Percentiles rank a stretch among this genome's conserved stretches.
These are phyloP conservation scores for Pristionchus pacificus DNA, from an alignment of 1,140 invertebrate genomes.

Conservation along the genomic window DNA sequence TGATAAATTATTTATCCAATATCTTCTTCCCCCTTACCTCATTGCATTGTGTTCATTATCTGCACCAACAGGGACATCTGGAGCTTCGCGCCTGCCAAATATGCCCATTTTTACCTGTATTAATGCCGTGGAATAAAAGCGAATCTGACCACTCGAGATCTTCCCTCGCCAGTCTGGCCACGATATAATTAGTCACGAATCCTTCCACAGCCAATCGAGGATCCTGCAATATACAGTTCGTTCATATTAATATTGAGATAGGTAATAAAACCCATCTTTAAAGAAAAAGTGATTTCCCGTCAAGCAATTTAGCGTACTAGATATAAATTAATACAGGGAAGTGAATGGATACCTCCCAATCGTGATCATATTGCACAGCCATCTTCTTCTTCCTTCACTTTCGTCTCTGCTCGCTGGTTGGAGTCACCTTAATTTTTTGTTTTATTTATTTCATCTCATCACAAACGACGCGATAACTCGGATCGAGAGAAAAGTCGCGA, in stretches of 20 bases:
- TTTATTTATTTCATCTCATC: background rate
- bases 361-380: background rate
- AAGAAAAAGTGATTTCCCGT: background rate
- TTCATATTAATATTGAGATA: too few species aligned
- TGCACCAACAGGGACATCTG: background rate
- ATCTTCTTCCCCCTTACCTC: background rate
- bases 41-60: background rate
- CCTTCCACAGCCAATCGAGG: background rate
- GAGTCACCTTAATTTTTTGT: background rate
- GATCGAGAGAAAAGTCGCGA: too few species aligned
- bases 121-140: background rate
- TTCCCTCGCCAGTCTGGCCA: background rate
- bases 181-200: background rate
- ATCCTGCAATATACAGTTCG: too few species aligned
- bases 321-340: too few species aligned
- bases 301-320: too few species aligned
- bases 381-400: background rate
- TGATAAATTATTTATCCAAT: background rate
- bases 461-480: too few species aligned
- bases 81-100: background rate
- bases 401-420: background rate
- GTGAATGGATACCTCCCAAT: slow-evolving; percentile 1
- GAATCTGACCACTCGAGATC: background rate
- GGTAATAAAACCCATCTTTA: background rate
- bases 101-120: background rate